These are phyloP conservation scores for Pseudanteris insignis DNA, from an alignment of 2,888 invertebrate genomes.

Conservation along the genomic window DNA sequence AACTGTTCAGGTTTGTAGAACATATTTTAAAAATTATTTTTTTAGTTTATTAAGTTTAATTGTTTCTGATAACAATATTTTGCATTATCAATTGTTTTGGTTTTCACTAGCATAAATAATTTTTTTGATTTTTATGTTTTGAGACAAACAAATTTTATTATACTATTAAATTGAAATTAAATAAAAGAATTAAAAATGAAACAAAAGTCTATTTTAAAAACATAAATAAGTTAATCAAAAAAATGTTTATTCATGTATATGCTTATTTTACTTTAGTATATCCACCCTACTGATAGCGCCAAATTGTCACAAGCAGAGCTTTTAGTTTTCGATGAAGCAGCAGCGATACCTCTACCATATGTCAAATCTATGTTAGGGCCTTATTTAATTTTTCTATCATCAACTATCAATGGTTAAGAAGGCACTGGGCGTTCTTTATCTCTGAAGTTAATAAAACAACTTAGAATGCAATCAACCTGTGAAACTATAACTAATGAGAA, in stretches of 20 bases:
- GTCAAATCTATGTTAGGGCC: slow-evolving; percentile 91
- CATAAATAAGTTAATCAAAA: too few species aligned
- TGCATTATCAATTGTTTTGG: too few species aligned
- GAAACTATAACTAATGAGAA: slow-evolving; percentile 68
- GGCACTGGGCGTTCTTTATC: slow-evolving; percentile 97
- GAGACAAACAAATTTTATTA: too few species aligned
- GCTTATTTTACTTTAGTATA: slow-evolving; percentile 85
- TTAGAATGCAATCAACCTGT: slow-evolving; percentile 70
- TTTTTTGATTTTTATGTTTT: too few species aligned
- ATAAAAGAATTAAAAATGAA: too few species aligned
- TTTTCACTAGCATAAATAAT: too few species aligned
- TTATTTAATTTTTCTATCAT: slow-evolving; percentile 93
- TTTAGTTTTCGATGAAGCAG: slow-evolving; percentile 97
- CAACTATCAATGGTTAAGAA: slow-evolving; percentile 97
- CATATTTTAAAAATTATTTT: too few species aligned
- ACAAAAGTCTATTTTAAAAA: too few species aligned
- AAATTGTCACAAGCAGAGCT: slow-evolving; percentile 93
- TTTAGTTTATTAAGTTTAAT: too few species aligned
- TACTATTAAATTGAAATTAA: too few species aligned
- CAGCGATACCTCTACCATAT: slow-evolving; percentile 94
- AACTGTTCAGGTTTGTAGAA: slow-evolving; percentile 81
- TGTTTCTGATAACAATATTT: too few species aligned
- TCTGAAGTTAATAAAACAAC: slow-evolving; percentile 90
- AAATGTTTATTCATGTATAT: too few species aligned
- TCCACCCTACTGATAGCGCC: slow-evolving; percentile 86